These are phyloP conservation scores for Hyles euphorbiae DNA, from an alignment of 1,140 invertebrate genomes.

Conservation along the genomic window DNA sequence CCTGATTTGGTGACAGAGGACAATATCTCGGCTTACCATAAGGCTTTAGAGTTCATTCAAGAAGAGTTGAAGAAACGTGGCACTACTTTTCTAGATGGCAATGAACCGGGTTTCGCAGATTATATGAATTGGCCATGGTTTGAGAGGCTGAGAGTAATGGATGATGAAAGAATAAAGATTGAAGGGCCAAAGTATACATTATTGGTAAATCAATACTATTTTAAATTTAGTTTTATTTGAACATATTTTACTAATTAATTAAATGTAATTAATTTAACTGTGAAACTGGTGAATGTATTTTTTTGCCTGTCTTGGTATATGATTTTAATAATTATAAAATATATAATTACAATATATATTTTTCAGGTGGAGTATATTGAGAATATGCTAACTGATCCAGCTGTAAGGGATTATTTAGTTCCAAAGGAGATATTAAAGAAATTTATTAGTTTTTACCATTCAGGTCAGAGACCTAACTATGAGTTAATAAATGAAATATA, in stretches of 20 bases:
- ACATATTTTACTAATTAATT: too few species aligned
- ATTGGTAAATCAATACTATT: constrained; percentile 33
- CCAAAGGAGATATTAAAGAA: constrained; percentile 34
- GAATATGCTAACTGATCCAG: constrained; percentile 51
- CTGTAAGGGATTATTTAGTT: constrained; percentile 45
- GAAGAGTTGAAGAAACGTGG: constrained; percentile 75
- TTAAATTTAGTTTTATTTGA: too few species aligned
- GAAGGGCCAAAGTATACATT: constrained; percentile 35
- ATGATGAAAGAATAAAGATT: constrained; percentile 30
- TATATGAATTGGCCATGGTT: constrained; percentile 95
- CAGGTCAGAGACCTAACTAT: constrained; percentile 29
- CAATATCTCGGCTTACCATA: constrained; percentile 29
- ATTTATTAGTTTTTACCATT: constrained; percentile 29
- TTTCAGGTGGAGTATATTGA: constrained; percentile 47
- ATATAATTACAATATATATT: constrained; percentile 6
- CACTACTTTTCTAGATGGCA: constrained; percentile 82
- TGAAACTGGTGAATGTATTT: constrained; percentile 5
- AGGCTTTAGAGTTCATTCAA: constrained; percentile 40
- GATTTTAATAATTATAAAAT: not conserved
- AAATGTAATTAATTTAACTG: not conserved
- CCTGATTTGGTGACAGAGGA: constrained; percentile 42
- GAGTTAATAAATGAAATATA: constrained; percentile 28
- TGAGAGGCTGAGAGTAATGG: constrained; percentile 78
- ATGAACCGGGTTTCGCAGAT: constrained; percentile 87
- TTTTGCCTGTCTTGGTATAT: constrained; percentile 16